Conservation (phyloP, 2,113 vertebrate species). For the Cyphomyrus discorhynchus region DNA sequence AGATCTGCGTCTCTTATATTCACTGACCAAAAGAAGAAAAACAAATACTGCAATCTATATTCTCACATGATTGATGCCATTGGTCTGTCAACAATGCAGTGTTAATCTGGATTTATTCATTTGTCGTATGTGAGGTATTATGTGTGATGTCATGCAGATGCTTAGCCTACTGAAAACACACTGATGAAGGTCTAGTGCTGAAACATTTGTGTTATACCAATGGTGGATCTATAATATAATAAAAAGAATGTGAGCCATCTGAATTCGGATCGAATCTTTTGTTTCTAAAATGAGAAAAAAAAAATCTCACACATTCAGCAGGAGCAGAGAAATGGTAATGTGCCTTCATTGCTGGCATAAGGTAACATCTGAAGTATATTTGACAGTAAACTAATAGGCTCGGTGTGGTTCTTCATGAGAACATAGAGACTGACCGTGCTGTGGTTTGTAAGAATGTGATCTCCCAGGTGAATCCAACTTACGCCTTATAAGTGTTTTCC, state of each 20-base stretch:
- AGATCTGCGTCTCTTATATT: background rate
- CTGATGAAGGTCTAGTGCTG: background rate
- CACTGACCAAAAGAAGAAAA: background rate
- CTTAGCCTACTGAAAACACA: background rate
- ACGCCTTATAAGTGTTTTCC: background rate
- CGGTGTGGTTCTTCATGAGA: background rate
- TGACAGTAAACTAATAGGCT: background rate
- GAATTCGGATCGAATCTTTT: background rate
- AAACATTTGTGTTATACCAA: background rate
- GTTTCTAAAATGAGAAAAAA: background rate
- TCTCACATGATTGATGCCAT: background rate
- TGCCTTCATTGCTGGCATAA: background rate
- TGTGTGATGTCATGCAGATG: background rate
- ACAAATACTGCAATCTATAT: background rate
- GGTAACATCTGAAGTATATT: background rate
- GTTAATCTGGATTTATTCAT: background rate
- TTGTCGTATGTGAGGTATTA: background rate
- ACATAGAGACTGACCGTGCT: background rate
- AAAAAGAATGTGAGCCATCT: background rate
- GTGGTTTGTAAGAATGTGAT: background rate
- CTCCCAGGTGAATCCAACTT: background rate
- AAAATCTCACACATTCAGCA: background rate
- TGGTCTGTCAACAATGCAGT: background rate
- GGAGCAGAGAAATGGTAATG: background rate
- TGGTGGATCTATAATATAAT: background rate